Evolutionary conservation across 2,888 invertebrate genomes (phyloP), one percentile per base, ranked within the genome.

Genomic region (Oligia latruncula): DNA sequence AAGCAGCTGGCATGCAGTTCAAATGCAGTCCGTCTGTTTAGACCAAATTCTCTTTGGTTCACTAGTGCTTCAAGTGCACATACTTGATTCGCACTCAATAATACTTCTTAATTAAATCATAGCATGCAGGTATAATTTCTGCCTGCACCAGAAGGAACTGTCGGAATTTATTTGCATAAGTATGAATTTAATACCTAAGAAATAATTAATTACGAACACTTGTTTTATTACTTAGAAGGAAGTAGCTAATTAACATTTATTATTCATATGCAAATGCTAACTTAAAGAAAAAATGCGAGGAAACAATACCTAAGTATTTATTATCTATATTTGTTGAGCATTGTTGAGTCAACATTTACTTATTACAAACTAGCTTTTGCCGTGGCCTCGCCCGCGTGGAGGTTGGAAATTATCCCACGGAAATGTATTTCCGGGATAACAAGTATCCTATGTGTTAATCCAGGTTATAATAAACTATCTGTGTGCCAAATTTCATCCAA

Each of bases 161-260:
- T 64, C 4, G 8, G 40, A 49, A 65, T 71, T 15, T 29, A 84
- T 74, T 74, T 71, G 6, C 71, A 71, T 72, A 52, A 6, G 8
- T 29, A 73, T 55, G 49, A 66, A 55, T 65, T 9, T 70, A 65
- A 55, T 55, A 60, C 17, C 17, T n/a, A n/a, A 58, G 49, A 40
- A 72, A 49, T 68, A 84, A 80, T 65, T 70, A 62, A 68, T 62
- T 55, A 29, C 46, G 5, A 75, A 80, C 81, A 80, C 81, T 83
- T 75, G 70, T 84, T 52, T 58, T 29, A 71, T 66, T 23, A 58
- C 49, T 35, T 55, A 62, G 29, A 62, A 76, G 85, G 83, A 81
- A 74, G 67, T 80, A 76, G 35, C 17, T 71, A 17, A 85, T 76
- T 80, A 76, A 49, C n/a, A 52, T 71, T 11, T 35, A 64, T 67